Evolutionary conservation across 2,888 invertebrate species (phyloP).

Genomic region (Pteria penguin): DNA sequence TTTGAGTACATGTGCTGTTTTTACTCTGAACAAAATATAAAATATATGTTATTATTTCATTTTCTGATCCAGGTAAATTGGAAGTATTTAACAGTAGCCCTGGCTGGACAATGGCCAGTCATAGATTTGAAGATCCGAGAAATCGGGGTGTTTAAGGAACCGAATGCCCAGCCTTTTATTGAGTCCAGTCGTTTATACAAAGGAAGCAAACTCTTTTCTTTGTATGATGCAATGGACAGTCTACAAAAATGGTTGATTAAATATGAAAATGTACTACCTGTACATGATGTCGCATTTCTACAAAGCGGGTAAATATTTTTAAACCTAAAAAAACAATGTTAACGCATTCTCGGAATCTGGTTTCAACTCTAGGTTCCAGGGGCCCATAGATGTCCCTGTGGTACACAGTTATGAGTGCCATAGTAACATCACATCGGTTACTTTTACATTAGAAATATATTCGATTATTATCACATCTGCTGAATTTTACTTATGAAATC

Average conservation of each 20-base stretch:
- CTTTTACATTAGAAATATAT: too few species aligned
- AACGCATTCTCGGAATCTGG: too few species aligned
- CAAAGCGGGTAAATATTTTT: conserved; percentile 67
- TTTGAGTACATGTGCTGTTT: too few species aligned
- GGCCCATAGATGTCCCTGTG: too few species aligned
- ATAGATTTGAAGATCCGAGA: conserved; percentile 65
- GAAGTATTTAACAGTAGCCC: conserved; percentile 64
- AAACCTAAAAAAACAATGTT: too few species aligned
- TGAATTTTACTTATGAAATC: too few species aligned
- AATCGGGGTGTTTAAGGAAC: conserved; percentile 67
- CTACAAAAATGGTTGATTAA: conserved; percentile 61
- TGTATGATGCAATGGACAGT: conserved; percentile 67
- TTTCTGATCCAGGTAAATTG: conserved; percentile 64
- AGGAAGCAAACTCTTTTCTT: conserved; percentile 60
- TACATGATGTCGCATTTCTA: conserved; percentile 65
- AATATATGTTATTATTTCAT: too few species aligned
- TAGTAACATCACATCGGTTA: too few species aligned
- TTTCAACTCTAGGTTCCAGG: too few species aligned
- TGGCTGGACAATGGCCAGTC: conserved; percentile 60
- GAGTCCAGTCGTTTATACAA: conserved; percentile 64
- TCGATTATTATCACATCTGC: too few species aligned
- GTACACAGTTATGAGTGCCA: too few species aligned
- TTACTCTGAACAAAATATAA: too few species aligned
- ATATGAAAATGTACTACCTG: conserved; percentile 59
- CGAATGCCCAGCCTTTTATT: conserved; percentile 69